Base-by-base conservation (phyloP, 1,140 invertebrate genomes). In the Apis florea region DNA sequence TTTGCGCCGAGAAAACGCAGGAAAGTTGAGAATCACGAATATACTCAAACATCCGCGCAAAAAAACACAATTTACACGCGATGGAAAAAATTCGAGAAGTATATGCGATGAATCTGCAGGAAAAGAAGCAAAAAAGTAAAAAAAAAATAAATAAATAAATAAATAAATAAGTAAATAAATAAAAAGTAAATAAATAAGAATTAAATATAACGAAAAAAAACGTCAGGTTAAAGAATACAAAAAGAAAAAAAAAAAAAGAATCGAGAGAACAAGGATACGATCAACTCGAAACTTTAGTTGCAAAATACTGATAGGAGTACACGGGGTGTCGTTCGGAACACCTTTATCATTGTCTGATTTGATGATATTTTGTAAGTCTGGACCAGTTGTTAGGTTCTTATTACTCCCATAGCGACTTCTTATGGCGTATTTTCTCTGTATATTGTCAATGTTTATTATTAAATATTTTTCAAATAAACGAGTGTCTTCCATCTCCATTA, bases 381-480 rank as follows among this genome's bases (percentile, higher is more conserved):
- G 92, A 93, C 90, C 92, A 93, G 92, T 92, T 91, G 90, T 90
- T 93, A 93, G 92, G 91, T 93, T 93, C 92, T 91, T 90, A 92
- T 93, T 93, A 92, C 87, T 92, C 92, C 87, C 88, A 93, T 92
- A 92, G 91, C 90, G 88, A 93, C 90, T 92, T 93, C 92, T 93
- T 91, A 93, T 93, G 91, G 90, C 92, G 92, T 92, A 93, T 93
- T 92, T 93, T 93, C 92, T 92, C 92, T 93, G 92, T 93, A 93
- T 93, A 93, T 93, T 93, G 91, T 93, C 92, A 93, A 93, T 93
- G 92, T 93, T 93, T 93, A 93, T 92, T 93, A 93, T 93, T 93
- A 93, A 93, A 93, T 93, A 93, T 93, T 93, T 93, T 93, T 93
- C 91, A 93, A 93, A 93, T 93, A 93, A 92, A 83, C 72, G 15